These are phyloP conservation scores for Sycophila sp. DNA, from an alignment of 1,140 invertebrate species.

Conservation along the genomic window DNA sequence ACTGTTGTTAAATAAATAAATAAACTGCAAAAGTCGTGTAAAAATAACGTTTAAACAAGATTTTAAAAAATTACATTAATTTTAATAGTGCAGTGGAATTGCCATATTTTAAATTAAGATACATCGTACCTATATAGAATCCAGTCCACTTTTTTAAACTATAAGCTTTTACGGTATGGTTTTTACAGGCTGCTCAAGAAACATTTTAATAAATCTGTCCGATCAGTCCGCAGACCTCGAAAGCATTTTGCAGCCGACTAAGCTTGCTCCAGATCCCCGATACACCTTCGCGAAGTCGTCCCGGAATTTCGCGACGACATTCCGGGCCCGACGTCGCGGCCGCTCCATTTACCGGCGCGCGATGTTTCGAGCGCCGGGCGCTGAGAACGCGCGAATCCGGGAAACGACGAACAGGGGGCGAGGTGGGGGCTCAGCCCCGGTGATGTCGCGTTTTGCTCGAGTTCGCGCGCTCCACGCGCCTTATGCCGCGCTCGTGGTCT, in stretches of 20 bases:
- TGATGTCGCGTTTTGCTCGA: not conserved
- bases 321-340: conserved; percentile 34
- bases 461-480: not conserved
- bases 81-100: too few relatives aligned
- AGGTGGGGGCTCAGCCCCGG: conserved; percentile 41
- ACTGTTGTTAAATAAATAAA: too few relatives aligned
- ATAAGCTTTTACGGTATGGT: too few relatives aligned
- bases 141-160: too few relatives aligned
- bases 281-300: conserved; percentile 38
- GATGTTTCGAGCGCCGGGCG: not conserved
- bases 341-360: conserved; percentile 16
- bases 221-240: not conserved
- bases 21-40: too few relatives aligned
- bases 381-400: conserved; percentile 26
- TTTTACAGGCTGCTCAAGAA: too few relatives aligned
- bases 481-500: not conserved
- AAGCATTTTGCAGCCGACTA: too few relatives aligned
- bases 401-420: conserved; percentile 16
- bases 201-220: too few relatives aligned
- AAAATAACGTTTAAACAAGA: too few relatives aligned
- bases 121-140: too few relatives aligned
- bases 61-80: too few relatives aligned
- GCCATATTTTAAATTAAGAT: too few relatives aligned
- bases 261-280: not conserved
- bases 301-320: conserved; percentile 51